Base-by-base conservation (phyloP, 2,113 vertebrate genomes). In the Corythornis cristatus region DNA sequence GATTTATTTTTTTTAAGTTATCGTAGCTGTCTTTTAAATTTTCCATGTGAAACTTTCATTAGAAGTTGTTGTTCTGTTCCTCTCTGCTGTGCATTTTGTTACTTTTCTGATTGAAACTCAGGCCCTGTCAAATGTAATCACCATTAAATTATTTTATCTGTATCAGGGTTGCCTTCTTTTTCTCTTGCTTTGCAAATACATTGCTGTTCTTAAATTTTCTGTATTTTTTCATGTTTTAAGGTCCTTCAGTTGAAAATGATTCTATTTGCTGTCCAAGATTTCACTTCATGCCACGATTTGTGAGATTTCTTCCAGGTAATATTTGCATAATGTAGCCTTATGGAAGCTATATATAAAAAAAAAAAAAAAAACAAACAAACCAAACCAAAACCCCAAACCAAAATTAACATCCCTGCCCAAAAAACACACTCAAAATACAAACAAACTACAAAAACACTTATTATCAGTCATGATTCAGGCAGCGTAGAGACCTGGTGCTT, bases 261-360 rank as follows among this genome's bases (percentile, higher is more conserved):
- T 60, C 97, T 64, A 5, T 97, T 28, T 98, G 96, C 35, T 99
- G 99, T 89, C 98, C 98, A 64, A 98, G 98, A 79, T 99, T 99
- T 92, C 99, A 99, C 96, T 99, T 99, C 97, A 99, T 99, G 99
- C 99, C 99, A 0, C 99, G 99, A 42, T 99, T 99, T 89, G 99
- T 99, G 88, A 93, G 99, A 74, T 99, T 99, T 97, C 97, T 99
- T 89, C 99, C 99, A 60, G 99, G 99, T 99, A 97, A 93, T 97
- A 95, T 93, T 86, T 87, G 40, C 82, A 15, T 78, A 79, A 23
- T 40, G 12, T n/a, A 48, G 11, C 50, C 57, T 83, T 94, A 57
- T 50, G 33, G 37, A 70, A 91, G 68, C 54, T 15, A 73, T 11
- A 75, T 72, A 10, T 71, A 18, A 71, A 66, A 28, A 76, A 56